Base-by-base conservation (phyloP, 2,797 vertebrate species). In the Lacerta bilineata region DNA sequence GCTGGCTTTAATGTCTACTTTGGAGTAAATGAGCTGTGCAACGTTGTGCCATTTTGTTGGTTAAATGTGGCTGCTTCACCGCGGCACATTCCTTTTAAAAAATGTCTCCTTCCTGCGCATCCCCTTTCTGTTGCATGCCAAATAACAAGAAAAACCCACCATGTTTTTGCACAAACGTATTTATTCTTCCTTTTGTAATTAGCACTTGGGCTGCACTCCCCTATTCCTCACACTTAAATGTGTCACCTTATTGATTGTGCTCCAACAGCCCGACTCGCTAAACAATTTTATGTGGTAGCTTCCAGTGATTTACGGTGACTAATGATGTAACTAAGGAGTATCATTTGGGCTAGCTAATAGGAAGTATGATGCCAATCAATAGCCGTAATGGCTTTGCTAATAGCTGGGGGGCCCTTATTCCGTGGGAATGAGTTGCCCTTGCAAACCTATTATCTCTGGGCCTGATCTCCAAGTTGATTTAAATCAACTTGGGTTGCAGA, bases 261-360 rank as follows among this genome's bases (percentile, higher is more conserved):
- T 86, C 94, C 87, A 89, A 90, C 80, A 90, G 18, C 55, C 82
- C 43, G 86, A 33, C 33, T 4, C 39, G 74, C 77, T 55, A 59
- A 81, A 85, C 10, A 20, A 94, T 91, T 95, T 95, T 93, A 92
- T 93, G 84, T 74, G 85, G 59, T 5, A 88, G 41, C 87, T 94
- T 92, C 83, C 83, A 89, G 80, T 93, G 71, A 93, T 94, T 93
- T 95, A 93, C 69, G 80, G 4, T 87, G 91, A 87, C 85, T 91
- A 89, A 93, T 79, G 41, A 72, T 1, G 1, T 86, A 95, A 87
- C n/a, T 88, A 68, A 87, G 79, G 84, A 92, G 91, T 92, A 94
- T 90, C 3, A 87, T 90, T 93, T 93, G 89, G 68, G 84, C 88
- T 69, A n/a, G 88, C 72, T 82, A 89, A 86, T 86, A 86, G 87